Evolutionary conservation across 1,140 invertebrate genomes (phyloP).

Genomic region (Mercenaria mercenaria): DNA sequence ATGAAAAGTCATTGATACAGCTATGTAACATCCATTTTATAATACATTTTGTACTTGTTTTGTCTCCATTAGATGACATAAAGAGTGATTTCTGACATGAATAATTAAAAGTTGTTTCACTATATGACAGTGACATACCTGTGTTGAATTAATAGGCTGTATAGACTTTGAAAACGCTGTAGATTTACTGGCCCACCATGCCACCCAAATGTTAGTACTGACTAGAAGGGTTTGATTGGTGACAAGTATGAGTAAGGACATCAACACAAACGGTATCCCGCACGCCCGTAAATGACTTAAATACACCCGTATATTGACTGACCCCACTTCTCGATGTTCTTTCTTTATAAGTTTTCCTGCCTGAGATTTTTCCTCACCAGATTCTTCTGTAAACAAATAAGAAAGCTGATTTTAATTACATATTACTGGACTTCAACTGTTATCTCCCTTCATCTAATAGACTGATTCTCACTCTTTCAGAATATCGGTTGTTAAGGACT

Average conservation of each 20-base stretch:
- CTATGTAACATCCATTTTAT: too few species aligned
- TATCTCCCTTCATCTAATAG: too few species aligned
- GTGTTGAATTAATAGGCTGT: constrained; percentile 46
- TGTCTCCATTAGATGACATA: too few species aligned
- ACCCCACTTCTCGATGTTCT: constrained; percentile 89
- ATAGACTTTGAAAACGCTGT: constrained; percentile 15
- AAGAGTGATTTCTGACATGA: too few species aligned
- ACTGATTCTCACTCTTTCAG: too few species aligned
- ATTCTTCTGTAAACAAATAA: constrained; percentile 19
- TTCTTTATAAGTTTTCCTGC: constrained; percentile 84
- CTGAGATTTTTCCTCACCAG: constrained; percentile 30
- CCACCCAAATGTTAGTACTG: constrained; percentile 76
- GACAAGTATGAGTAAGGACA: constrained; percentile 83
- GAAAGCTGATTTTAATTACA: too few species aligned
- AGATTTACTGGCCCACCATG: constrained; percentile 75
- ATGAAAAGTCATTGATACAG: too few species aligned
- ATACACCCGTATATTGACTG: constrained; percentile 89
- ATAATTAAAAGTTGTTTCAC: too few species aligned
- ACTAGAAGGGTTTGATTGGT: constrained; percentile 75
- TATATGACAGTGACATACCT: constrained; percentile 49
- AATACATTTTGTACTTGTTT: too few species aligned
- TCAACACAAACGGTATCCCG: constrained; percentile 87
- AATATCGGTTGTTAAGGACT: too few species aligned
- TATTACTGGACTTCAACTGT: too few species aligned
- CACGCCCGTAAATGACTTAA: constrained; percentile 89